Evolutionary conservation across 2,113 vertebrate species (phyloP).

Genomic region (Amblyornis subalaris): DNA sequence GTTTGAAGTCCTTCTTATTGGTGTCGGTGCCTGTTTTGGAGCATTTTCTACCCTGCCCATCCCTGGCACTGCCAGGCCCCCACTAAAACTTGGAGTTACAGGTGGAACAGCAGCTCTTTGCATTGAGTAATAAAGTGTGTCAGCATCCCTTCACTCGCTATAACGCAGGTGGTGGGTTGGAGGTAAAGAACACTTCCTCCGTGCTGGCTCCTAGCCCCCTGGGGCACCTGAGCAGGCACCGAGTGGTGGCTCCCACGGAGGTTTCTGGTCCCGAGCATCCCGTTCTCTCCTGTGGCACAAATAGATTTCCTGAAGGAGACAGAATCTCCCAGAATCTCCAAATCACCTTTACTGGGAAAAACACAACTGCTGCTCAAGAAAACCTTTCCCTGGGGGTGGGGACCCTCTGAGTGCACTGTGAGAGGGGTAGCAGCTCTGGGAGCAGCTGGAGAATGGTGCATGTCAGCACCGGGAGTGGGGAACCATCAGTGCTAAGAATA

Average conservation of each 20-base stretch:
- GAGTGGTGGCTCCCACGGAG: neutral
- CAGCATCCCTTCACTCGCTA: accelerated
- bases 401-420: accelerated
- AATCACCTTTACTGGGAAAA: neutral
- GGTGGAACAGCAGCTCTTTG: neutral
- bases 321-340: neutral
- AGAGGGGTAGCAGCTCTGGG: neutral
- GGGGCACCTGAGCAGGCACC: neutral
- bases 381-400: neutral
- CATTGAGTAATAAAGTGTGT: neutral
- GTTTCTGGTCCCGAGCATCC: neutral
- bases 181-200: neutral
- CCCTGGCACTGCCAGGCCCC: neutral
- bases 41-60: neutral
- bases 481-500: neutral
- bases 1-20: neutral
- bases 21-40: neutral
- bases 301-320: neutral
- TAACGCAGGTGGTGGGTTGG: accelerated
- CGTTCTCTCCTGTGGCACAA: neutral
- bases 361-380: neutral
- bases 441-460: neutral
- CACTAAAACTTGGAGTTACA: neutral
- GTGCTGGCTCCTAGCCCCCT: accelerated
- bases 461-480: neutral